Base-by-base conservation (phyloP, 2,888 invertebrate genomes). In the Pasiphila rectangulata region DNA sequence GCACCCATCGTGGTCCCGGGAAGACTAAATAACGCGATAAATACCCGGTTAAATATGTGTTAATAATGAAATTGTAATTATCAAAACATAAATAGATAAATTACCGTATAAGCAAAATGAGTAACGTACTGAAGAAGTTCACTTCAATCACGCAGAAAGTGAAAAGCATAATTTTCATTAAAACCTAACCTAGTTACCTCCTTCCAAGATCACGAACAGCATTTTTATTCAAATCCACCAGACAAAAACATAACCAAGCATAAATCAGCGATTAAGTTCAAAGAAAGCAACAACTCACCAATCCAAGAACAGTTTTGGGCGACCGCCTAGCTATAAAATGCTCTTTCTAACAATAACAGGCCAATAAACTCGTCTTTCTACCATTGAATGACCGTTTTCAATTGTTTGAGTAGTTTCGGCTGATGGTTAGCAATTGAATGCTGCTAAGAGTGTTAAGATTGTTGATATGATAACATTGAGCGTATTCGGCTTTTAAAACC, bases 221-320 rank as follows among this genome's bases (percentile, higher is more conserved):
- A 17, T 10, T 52, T 47, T 47, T 51, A 51, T 40, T 36, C 38
- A 46, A 48, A 46, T 42, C 7, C 2, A 3, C 12, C 34, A 42
- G 41, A 44, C 48, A 45, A 25, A 19, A 30, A 27, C 32, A 54
- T 46, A 51, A 54, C 54, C 19, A 38, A 37, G 32, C 46, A 54
- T 58, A 54, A 56, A 56, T 52, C 37, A 36, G 45, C 51, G 34
- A 58, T 58, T 58, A 56, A 56, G 51, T 47, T 24, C 49, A 50
- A 55, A 58, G 57, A 58, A 58, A 58, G 54, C 49, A 46, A 37
- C 46, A 44, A 25, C 43, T 47, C 10, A 20, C 42, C 40, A 38
- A 32, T 40, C 29, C 9, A 36, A 37, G 19, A 44, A 25, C 39
- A 30, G 30, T 21, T 44, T 49, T 44, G 38, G 25, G 20, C 17